Conservation (phyloP, 2,113 vertebrate species). For the Bos taurus region ARS-UCD2.0 NC_037328.1:157710001-157710500, state of each 20-base stretch:
- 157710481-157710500: background rate
- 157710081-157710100: background rate
- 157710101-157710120: background rate
- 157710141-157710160: background rate
- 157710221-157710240: background rate
- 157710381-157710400: background rate
- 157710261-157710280: background rate
- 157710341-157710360: background rate
- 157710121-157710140: conserved; percentile 5
- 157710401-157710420: background rate
- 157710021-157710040: background rate
- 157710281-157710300: conserved; percentile 16
- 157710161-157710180: background rate
- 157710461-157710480: background rate
- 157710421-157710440: background rate
- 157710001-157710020: background rate
- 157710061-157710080: conserved; percentile 17
- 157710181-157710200: background rate
- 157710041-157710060: background rate
- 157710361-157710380: background rate
- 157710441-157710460: background rate
- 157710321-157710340: background rate
- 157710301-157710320: background rate
- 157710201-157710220: background rate
- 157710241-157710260: background rate